Evolutionary conservation across 1,140 invertebrate genomes (phyloP), one percentile per base, ranked within the genome.

Genomic region (Melanaphis sacchari): DNA sequence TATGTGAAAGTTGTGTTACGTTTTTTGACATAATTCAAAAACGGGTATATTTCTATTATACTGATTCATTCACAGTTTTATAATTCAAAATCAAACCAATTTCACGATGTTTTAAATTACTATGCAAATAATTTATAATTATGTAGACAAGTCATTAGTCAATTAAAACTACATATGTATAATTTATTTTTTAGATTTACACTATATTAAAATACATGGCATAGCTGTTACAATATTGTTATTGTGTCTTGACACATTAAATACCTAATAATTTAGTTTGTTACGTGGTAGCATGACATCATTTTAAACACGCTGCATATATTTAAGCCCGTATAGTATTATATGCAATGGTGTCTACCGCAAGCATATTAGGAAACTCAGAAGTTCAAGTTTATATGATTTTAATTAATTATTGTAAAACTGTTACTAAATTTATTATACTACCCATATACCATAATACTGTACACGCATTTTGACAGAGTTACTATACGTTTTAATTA

Each of bases 201-300:
- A 76, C 31, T 76, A n/a, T 76, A n/a, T 76, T 76, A 76, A 18
- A n/a, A 76, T 6, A n/a, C n/a, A n/a, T 76, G 18, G n/a, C 31
- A 76, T n/a, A 18, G 31, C 26, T 66, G 59, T 66, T 66, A 21
- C 6, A 66, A 31, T n/a, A 3, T 59, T 59, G 24, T n/a, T 66
- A 31, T 66, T 66, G 59, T 66, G 31, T 76, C 15, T n/a, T 76
- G 59, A n/a, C 31, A n/a, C n/a, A 76, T 76, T 76, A 31, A 66
- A 76, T 76, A n/a, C 59, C 59, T 76, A 76, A 76, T 76, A 76
- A 76, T n/a, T 76, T 76, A n/a, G 59, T 76, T 76, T 76, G 59
- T 76, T 76, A 76, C 26, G 59, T 5, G 31, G 31, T 76, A 15
- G 31, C 15, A 15, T 21, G 15, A 31, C 59, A 76, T 76, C 59